Conservation (phyloP, 2,113 vertebrate genomes). For the Dolichallabes microphthalmus region DNA sequence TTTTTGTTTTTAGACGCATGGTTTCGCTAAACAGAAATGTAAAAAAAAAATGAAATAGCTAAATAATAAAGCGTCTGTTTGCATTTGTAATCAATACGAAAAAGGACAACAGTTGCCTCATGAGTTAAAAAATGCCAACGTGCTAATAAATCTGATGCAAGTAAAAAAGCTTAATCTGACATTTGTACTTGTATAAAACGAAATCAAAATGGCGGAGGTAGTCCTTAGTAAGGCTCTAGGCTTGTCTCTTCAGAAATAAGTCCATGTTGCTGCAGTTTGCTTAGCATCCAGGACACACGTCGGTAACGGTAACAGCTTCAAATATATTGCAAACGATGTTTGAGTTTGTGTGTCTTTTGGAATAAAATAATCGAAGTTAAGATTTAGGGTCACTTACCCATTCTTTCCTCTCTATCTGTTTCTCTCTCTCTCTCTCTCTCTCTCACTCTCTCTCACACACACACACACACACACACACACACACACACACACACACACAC, state of each 20-base stretch:
- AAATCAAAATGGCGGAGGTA: conserved; percentile 24
- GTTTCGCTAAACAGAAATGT: neutral
- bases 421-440: neutral
- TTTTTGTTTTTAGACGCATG: neutral
- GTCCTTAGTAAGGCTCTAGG: conserved; percentile 3
- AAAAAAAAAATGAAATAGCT: neutral
- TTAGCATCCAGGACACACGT: neutral
- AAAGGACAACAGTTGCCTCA: no score
- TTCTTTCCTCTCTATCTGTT: neutral
- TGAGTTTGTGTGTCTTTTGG: neutral
- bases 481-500: conserved; percentile 31
- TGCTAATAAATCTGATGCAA: neutral
- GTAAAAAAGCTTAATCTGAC: neutral
- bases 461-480: no score
- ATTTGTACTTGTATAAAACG: neutral
- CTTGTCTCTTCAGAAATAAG: neutral
- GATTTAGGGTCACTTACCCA: neutral
- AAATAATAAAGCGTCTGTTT: neutral
- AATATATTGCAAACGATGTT: neutral
- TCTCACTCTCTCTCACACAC: neutral
- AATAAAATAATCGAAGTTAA: neutral
- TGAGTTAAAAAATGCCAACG: neutral
- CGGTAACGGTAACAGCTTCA: neutral
- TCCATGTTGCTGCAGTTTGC: neutral
- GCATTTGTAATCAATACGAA: neutral